Base-by-base conservation (phyloP, 1,140 invertebrate genomes). In the Phymastichus coffea region DNA sequence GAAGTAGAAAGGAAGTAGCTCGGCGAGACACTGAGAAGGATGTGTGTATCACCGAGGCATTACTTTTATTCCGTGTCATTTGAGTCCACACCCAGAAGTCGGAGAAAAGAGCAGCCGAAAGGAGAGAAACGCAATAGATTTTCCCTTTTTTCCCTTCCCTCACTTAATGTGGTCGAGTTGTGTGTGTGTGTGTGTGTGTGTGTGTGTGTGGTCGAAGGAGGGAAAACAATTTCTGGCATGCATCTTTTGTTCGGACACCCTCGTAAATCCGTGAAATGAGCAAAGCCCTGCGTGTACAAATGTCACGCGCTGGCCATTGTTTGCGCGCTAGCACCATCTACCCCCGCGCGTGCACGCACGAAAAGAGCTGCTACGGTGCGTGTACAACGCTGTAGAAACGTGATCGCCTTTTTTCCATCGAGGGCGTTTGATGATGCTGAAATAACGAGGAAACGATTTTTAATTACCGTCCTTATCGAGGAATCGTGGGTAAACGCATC, bases 11-110 rank as follows among this genome's bases (percentile, higher is more conserved):
- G 60, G 52, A n/a, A n/a, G n/a, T n/a, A n/a, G 53, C 26, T n/a
- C 19, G 63, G 58, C 63, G 65, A 57, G 69, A 63, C 54, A 67
- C 55, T 62, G 59, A n/a, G n/a, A n/a, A n/a, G n/a, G 57, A 15
- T 40, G 52, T 44, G 60, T 40, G 61, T 57, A 58, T 68, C 66
- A 72, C 64, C 61, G 65, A 66, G 57, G 70, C 76, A 77, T 79
- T 80, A 78, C 78, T 79, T 79, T 80, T 78, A 78, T 80, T 80
- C 74, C 77, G 78, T 80, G 77, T 80, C 78, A 80, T 80, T 80
- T 80, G 73, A 79, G 76, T 74, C 72, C 72, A 77, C 78, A 65
- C 67, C 66, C 20, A 47, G 25, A 26, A 35, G 30, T 35, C 37
- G 48, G 48, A n/a, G n/a, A n/a, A n/a, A n/a, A n/a, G n/a, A n/a